Base-by-base conservation (phyloP, 2,113 vertebrate genomes). In the Bubo blakistoni region DNA sequence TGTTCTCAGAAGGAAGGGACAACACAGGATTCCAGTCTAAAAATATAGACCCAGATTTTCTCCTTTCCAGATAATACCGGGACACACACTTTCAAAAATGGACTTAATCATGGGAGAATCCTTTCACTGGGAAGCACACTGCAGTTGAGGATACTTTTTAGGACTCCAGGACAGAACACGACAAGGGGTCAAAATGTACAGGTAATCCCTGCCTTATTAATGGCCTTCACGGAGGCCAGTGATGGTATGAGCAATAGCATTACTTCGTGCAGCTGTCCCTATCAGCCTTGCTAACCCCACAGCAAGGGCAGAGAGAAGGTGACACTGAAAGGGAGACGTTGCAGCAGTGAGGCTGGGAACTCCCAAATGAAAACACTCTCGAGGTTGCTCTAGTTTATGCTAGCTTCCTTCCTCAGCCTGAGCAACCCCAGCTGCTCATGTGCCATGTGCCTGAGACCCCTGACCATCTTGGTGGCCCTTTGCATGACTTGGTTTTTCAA, bases 31-130 rank as follows among this genome's bases (percentile, higher is more conserved):
- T 82, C 70, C 92, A 77, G 71, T 42, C 84, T 94, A 81, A 96
- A 96, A 96, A 90, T 88, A 94, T 15, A 80, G n/a, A 77, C 70
- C 32, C 78, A 94, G 58, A 92, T 88, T 62, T 89, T 67, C 57
- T 74, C 21, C 38, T 71, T 90, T 83, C 67, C 55, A 74, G 42
- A 63, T 55, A 77, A 86, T 16, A 59, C 22, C 2, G 2, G 62
- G n/a, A 24, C 26, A 80, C 34, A 42, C 0, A 4, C 69, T 90
- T 94, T 80, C 71, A 90, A 81, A 93, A 86, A 36, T 1, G 4
- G 62, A 73, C 16, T 59, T 77, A 51, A 90, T 18, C 15, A 2
- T 29, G 76, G 71, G 67, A 93, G 65, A 92, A 92, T 25, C 42
- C 59, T 92, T 80, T 88, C 85, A 70, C 20, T 72, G 51, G 58